Percentiles rank a stretch among this genome's conserved stretches.
phyloP scores from a whole-genome alignment of 1,140 invertebrate genomes.

The Steinernema feltiae region DNA sequence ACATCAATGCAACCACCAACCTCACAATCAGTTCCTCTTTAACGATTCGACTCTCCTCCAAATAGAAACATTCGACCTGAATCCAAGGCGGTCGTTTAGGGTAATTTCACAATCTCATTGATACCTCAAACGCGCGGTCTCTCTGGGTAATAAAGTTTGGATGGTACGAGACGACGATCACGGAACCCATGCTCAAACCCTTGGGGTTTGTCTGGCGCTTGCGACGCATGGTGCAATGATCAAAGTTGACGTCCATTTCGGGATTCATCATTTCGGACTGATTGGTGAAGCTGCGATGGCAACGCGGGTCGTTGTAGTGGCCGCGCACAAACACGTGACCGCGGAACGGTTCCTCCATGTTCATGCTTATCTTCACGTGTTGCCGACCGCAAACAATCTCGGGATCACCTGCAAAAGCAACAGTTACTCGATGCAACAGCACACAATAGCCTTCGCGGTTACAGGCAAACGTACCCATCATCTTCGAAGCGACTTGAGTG shows the following conservation, averaged over 20 bases:
- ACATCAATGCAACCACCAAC: neutral
- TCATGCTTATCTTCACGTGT: neutral
- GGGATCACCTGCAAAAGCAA: neutral
- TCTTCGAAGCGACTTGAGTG: neutral
- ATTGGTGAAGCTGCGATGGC: neutral
- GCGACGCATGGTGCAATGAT: neutral
- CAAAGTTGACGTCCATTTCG: neutral
- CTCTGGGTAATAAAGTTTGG: neutral
- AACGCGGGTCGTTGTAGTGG: slow-evolving; percentile 11
- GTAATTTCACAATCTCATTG: neutral
- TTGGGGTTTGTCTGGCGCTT: neutral
- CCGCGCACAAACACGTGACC: slow-evolving; percentile 18
- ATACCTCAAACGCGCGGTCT: slow-evolving; percentile 1
- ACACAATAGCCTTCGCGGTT: too few relatives aligned
- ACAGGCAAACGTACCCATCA: neutral
- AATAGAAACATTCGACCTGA: slow-evolving; percentile 7
- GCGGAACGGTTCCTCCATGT: slow-evolving; percentile 3
- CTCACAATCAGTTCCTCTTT: neutral
- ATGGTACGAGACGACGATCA: slow-evolving; percentile 4
- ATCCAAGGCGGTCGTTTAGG: neutral
- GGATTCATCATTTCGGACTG: neutral
- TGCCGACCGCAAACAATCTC: neutral
- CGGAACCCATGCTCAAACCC: neutral
- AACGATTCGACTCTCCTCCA: neutral
- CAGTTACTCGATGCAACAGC: neutral